Evolutionary conservation across 2,113 vertebrate species (phyloP), one percentile per base, ranked within the genome.

Genomic region (Struthidea cinerea): DNA sequence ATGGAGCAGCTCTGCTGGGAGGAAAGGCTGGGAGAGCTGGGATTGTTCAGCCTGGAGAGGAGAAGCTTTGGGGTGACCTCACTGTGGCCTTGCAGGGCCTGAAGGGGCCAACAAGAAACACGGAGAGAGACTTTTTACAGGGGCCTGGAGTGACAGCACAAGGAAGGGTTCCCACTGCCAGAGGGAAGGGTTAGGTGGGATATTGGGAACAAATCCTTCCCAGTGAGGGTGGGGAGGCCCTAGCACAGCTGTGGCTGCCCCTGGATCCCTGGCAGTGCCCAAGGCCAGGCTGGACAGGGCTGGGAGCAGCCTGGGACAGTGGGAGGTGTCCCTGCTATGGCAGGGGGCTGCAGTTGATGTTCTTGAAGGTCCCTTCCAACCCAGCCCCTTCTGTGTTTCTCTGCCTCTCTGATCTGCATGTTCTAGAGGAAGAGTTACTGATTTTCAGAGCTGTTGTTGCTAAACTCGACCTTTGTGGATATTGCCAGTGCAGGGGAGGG

Each of bases 41-140:
- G n/a, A 9, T 6, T 78, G 47, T 28, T 28, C 84, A 55, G 39
- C 28, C 64, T 61, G 64, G 10, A 20, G 5, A 61, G 11, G 64
- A 37, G 41, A n/a, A 61, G 47, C 19, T n/a, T 9, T 9, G 7
- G 33, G n/a, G 7, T 47, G 47, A 79, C 1, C 26, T 64, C 2
- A 12, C 0, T 14, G 42, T 13, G 42, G 0, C 3, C 57, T 42
- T 35, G 1, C 30, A 71, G 30, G 8, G 2, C 41, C 41, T 47
- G 56, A 30, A 37, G 30, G 12, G 6, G 7, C 11, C 4, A 2
- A 0, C 16, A 30, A 2, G 49, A 41, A 41, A 41, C 0, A 17
- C 2, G 9, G n/a, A 9, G 41, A 87, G n/a, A 9, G 30, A 30
- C 4, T 9, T 0, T 11, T 11, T 2, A 0, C 23, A 60, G 3